Base-by-base conservation (phyloP, 2,797 vertebrate species). In the Toxotes lorentzi region DNA sequence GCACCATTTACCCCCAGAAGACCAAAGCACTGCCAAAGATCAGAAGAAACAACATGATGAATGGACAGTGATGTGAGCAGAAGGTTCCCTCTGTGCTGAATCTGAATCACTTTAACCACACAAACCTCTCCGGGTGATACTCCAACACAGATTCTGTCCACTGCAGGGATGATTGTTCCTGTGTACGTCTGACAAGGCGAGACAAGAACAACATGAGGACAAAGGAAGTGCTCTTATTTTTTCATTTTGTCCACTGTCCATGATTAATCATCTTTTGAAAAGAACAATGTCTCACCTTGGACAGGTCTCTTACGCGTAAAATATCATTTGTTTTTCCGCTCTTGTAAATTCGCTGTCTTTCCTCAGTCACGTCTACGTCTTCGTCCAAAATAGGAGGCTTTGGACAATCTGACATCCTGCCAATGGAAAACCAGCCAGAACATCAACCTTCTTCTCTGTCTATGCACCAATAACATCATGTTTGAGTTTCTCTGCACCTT, bases 1-100 rank as follows among this genome's bases (percentile, higher is more conserved):
- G 97, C 97, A 3, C 98, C 97, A 1, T 99, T 99, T 12, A 99
- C 96, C 51, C 97, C 97, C 90, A 99, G 92, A 41, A 99, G 96
- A 59, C 97, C 98, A 89, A 99, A 99, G 88, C 98, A 99, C 98
- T 99, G 90, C 8, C n/a, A 23, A 79, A 85, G 67, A 63, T 80
- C 7, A 62, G 4, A 51, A 19, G 6, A 43, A 14, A 17, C 24
- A 78, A 34, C 24, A 65, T 30, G 14, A 57, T 2, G 32, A 19
- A 53, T 7, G 1, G 43, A 27, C 1, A 32, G 32, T 54, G 16
- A 78, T 58, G 11, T 32, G 38, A 63, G 0, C 13, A 7, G 19
- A 61, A 7, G 7, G 12, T 13, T 73, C 41, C 4, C 9, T 63
- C 6, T 48, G 41, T 35, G 7, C 0, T 30, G 35, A 75, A 45